Percentiles rank a stretch among this genome's conserved stretches.
Evolutionary conservation across 2,797 vertebrate species (phyloP).

Genomic region (Antennarius maculatus): DNA sequence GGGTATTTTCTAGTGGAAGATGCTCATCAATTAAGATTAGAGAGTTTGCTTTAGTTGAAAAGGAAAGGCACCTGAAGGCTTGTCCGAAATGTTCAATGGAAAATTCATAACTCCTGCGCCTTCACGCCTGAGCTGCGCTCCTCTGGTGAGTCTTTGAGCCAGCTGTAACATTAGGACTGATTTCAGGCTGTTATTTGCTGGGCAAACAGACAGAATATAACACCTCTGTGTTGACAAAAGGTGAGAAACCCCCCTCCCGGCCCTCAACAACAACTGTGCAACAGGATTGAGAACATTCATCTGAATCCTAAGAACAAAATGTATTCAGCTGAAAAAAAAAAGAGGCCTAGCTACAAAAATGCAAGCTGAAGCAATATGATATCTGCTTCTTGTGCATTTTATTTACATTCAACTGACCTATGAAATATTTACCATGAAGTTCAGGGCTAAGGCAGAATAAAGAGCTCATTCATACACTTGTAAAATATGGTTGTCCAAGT

Average conservation of each 20-base stretch:
- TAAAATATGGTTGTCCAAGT: not conserved
- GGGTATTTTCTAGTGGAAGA: conserved; percentile 1
- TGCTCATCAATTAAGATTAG: conserved; percentile 16
- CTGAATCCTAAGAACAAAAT: conserved; percentile 11
- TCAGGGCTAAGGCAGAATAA: not conserved
- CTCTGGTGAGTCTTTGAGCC: conserved; percentile 31
- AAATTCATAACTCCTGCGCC: conserved; percentile 38
- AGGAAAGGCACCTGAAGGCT: conserved; percentile 32
- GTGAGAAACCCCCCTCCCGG: not conserved
- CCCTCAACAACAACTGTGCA: conserved; percentile 7
- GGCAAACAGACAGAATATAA: conserved; percentile 37
- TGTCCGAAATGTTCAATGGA: conserved; percentile 35
- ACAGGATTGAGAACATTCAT: not conserved
- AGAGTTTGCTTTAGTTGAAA: conserved; percentile 8
- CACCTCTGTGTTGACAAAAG: conserved; percentile 37
- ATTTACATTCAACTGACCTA: too few species aligned
- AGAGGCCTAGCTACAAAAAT: not conserved
- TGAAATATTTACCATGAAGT: not conserved
- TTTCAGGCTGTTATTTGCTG: conserved; percentile 37
- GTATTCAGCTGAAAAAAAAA: not conserved
- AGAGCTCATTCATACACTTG: not conserved
- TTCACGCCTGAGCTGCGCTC: conserved; percentile 25
- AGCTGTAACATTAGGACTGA: conserved; percentile 36
- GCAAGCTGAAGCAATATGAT: too few species aligned
- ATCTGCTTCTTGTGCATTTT: not conserved